Base-by-base conservation (phyloP, 2,113 vertebrate genomes). In the Pitta sordida region DNA sequence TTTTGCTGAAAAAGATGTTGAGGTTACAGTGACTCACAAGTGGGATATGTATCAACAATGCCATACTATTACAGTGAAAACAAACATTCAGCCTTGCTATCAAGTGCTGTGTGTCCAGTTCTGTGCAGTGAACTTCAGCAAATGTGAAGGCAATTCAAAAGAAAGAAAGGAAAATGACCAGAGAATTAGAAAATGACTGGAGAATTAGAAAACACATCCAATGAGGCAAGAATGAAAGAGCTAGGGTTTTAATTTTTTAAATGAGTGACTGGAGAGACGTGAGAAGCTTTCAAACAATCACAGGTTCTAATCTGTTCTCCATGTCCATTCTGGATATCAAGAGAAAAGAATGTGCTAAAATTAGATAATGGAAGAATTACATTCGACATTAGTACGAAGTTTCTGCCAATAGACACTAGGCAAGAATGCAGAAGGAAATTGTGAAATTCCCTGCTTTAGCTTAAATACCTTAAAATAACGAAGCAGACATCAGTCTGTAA, bases 1-100 rank as follows among this genome's bases (percentile, higher is more conserved):
- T 79, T 88, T 67, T 93, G 58, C 82, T 94, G 93, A 88, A 88
- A 91, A 94, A 87, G 75, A 87, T 67, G 59, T 88, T 92, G 89
- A 89, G 78, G 78, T 88, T 92, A 82, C 63, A 80, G 70, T 93
- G 89, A 93, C 43, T 96, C 93, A 94, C 67, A 67, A 92, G 60
- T 29, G 49, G 70, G 86, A 67, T 80, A 94, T 96, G 69, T 59
- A 80, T 93, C 89, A 94, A 85, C 78, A 91, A 27, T 76, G 48
- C 80, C 81, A 67, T 41, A 74, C 55, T 55, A 62, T 85, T 88
- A 69, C 55, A 85, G 75, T 65, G 73, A 96, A 92, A 85, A 75
- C 55, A 88, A 91, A 90, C 71, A 67, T 15, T 16, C 6, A 3
- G 64, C 73, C 74, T 81, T 83, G 36, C 39, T 70, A 41, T 48